Base-by-base conservation (phyloP, 2,113 vertebrate genomes). In the Heterocephalus glaber region DNA sequence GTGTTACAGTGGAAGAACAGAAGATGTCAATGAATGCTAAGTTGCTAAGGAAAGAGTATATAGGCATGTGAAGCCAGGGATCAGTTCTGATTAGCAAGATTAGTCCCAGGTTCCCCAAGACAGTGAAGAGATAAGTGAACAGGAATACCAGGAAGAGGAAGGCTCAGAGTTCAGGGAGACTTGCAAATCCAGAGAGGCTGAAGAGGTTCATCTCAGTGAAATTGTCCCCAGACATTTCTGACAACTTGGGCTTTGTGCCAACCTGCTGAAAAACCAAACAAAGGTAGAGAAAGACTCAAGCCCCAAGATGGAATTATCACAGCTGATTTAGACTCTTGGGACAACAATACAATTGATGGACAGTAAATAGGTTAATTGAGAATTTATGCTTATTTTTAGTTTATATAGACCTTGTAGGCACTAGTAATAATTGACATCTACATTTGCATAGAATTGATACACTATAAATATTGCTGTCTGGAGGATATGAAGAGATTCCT, bases 21-120 rank as follows among this genome's bases (percentile, higher is more conserved):
- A 83, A 61, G 88, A 96, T 74, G 77, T 97, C 96, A 79, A 93
- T 94, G 58, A 89, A 68, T 1, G 97, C 86, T 70, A 96, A 86
- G 65, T 96, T 81, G n/a, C 94, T 96, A 22, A 97, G 86, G n/a
- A 95, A 95, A 86, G 95, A 93, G 20, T 93, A 96, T 90, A 96
- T 91, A 2, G 93, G 95, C 10, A 89, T 96, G 33, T 95, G 96
- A n/a, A 97, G 94, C 26, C 63, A 65, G 47, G 79, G n/a, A 38
- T 95, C 63, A 0, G 52, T 72, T 84, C 86, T 88, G 47, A 95
- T 96, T 16, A 96, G 44, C 35, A 82, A 4, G 35, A 96, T 94
- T 5, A 96, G 28, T 8, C 58, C 86, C 28, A 81, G 20, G 12
- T 97, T 94, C 20, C 90, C 83, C 87, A 52, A 65, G 61, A 96